Evolutionary conservation across 2,113 vertebrate genomes (phyloP).

Genomic region (Poeciliopsis occidentalis): DNA sequence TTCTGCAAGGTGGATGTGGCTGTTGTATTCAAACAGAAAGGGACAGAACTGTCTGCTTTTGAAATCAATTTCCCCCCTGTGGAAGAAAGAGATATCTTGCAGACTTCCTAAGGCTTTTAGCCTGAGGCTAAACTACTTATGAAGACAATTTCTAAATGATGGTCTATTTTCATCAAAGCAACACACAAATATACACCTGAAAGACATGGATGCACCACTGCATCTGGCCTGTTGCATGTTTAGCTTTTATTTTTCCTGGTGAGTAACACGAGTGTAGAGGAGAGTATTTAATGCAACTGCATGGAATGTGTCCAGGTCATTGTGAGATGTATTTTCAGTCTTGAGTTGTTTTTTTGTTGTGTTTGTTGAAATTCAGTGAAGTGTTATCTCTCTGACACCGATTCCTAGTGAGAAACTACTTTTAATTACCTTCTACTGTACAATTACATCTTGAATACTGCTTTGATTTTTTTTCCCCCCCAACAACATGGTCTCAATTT

Average conservation of each 20-base stretch:
- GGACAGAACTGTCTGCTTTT: background rate
- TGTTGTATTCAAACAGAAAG: background rate
- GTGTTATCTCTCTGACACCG: background rate
- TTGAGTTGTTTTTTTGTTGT: background rate
- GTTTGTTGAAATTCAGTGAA: background rate
- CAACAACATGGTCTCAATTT: no score
- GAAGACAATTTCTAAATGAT: background rate
- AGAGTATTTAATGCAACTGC: background rate
- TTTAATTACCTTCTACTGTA: no score
- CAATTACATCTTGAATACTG: no score
- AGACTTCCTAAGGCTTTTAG: background rate
- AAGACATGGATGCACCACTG: background rate
- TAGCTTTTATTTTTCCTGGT: background rate
- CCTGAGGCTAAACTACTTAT: background rate
- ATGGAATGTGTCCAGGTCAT: background rate
- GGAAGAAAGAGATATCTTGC: constrained; percentile 6
- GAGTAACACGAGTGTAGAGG: background rate
- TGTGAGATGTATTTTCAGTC: background rate
- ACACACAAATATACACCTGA: background rate
- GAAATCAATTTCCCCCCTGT: background rate
- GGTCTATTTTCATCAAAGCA: background rate
- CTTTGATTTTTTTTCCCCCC: no score
- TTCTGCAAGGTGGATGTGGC: constrained; percentile 4
- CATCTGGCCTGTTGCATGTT: background rate
- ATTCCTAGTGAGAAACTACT: no score